Evolutionary conservation across 2,888 invertebrate species (phyloP).

Genomic region (Amblyjoppa proteus): DNA sequence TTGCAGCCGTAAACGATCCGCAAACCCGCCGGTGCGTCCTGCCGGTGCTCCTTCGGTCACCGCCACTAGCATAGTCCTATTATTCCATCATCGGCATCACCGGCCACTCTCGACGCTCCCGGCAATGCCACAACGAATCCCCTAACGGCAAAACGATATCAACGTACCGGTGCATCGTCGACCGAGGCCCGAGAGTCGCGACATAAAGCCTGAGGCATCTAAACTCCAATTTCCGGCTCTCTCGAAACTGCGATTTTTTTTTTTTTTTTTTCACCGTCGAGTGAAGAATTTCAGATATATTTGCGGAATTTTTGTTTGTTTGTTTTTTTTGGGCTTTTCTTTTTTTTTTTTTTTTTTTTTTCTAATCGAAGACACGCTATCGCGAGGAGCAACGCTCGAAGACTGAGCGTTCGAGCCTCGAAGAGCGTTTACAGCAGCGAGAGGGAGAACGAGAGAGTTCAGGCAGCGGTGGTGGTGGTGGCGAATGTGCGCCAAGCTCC

Average conservation of each 20-base stretch:
- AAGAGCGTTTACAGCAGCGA: constrained; percentile 47
- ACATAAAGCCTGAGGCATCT: background rate
- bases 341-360: background rate
- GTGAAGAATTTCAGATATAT: background rate
- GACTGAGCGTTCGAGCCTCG: constrained; percentile 76
- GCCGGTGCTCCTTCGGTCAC: constrained; percentile 22
- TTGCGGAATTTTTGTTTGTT: background rate
- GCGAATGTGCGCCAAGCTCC: constrained; percentile 59
- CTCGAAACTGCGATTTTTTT: background rate
- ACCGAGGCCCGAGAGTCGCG: constrained; percentile 32
- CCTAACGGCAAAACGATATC: constrained; percentile 8
- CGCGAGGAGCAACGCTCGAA: constrained; percentile 78
- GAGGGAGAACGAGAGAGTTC: constrained; percentile 41
- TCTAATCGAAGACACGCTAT: constrained; percentile 64
- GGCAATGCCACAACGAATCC: constrained; percentile 35
- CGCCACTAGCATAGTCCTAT: constrained; percentile 55
- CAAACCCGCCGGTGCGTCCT: constrained; percentile 30
- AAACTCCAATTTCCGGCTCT: background rate
- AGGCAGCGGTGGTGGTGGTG: constrained; percentile 49
- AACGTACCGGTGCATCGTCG: constrained; percentile 14
- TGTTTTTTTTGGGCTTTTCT: background rate
- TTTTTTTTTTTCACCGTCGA: background rate
- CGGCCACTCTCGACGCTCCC: constrained; percentile 15
- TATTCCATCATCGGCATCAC: constrained; percentile 57
- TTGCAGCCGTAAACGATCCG: constrained; percentile 58